phyloP scores from a whole-genome alignment of 2,797 vertebrate genomes.

The Siniperca scherzeri region DNA sequence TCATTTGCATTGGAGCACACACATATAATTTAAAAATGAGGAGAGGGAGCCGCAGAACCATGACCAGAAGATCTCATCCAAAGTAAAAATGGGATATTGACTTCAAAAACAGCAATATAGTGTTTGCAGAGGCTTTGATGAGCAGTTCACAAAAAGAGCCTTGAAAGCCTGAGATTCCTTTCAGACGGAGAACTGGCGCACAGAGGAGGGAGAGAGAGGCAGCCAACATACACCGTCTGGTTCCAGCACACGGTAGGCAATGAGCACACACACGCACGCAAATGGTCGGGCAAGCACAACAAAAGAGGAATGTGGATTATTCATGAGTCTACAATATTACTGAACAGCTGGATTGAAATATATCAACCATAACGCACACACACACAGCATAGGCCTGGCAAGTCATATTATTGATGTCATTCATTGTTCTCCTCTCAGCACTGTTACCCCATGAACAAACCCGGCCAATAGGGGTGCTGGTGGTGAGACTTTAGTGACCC shows the following conservation, averaged over 20 bases:
- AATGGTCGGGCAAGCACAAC: constrained; percentile 49
- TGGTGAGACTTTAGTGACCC: constrained; percentile 81
- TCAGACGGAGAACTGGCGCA: constrained; percentile 70
- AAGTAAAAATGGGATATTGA: constrained; percentile 56
- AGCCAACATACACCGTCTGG: constrained; percentile 76
- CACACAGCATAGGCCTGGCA: constrained; percentile 13
- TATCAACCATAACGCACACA: constrained; percentile 49
- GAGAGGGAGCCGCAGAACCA: constrained; percentile 34
- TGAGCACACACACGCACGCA: constrained; percentile 20
- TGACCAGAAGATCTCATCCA: constrained; percentile 56
- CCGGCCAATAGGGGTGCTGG: constrained; percentile 69
- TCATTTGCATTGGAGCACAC: constrained; percentile 50
- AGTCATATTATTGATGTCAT: constrained; percentile 53
- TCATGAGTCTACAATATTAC: constrained; percentile 57
- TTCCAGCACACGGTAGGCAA: constrained; percentile 59
- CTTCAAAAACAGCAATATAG: constrained; percentile 70
- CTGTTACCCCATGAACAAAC: constrained; percentile 41
- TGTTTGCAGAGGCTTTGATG: constrained; percentile 73
- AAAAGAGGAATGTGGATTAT: constrained; percentile 61
- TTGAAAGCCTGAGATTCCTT: constrained; percentile 76
- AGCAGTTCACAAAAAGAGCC: constrained; percentile 71
- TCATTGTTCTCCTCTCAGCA: constrained; percentile 50
- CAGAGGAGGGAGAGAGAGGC: constrained; percentile 44
- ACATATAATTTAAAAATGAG: constrained; percentile 52
- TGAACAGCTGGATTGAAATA: constrained; percentile 59